Evolutionary conservation across 1,140 invertebrate genomes (phyloP), one percentile per base, ranked within the genome.

Genomic region (Eufriesea mexicana): DNA sequence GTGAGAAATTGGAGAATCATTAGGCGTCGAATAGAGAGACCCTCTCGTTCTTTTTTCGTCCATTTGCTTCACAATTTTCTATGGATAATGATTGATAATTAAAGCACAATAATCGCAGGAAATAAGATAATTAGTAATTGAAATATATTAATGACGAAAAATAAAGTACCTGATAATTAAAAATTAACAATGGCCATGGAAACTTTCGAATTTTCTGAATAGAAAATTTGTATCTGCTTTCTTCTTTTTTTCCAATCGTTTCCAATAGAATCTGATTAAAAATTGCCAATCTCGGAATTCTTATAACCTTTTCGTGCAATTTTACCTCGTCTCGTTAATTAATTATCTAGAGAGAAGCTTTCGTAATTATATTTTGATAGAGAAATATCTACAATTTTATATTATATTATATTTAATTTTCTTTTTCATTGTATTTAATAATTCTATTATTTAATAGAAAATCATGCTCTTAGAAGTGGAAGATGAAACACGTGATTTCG

Each of bases 391-490:
- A 35, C 1, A 4, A 35, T 35, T 35, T 35, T 35, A 35, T 35
- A 35, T 35, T 35, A 35, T 35, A 4, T 35, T 35, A 4, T 35
- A 35, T 35, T 35, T 35, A 35, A 35, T 35, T 35, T 35, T 35
- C 35, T 35, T 35, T 35, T 2, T 35, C 35, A 4, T 35, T 35
- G 4, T 35, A 35, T 35, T 35, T 35, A 35, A 35, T 35, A 35
- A 35, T 35, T 4, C 35, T 35, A 4, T 35, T 35, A 35, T 35
- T 35, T 35, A 1, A 23, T 20, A 54, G 25, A 51, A 51, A 70
- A 85, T 25, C 66, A 90, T 91, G 90, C 80, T 90, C 18, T 67
- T 89, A 2, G 91, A 92, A 67, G 74, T 88, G n/a, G 91, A 90
- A 2, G 86, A 89, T 2, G 91, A 92, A 20, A 88, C 71, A 9